Evolutionary conservation across 2,888 invertebrate genomes (phyloP).

Genomic region (Itoplectis maculator): DNA sequence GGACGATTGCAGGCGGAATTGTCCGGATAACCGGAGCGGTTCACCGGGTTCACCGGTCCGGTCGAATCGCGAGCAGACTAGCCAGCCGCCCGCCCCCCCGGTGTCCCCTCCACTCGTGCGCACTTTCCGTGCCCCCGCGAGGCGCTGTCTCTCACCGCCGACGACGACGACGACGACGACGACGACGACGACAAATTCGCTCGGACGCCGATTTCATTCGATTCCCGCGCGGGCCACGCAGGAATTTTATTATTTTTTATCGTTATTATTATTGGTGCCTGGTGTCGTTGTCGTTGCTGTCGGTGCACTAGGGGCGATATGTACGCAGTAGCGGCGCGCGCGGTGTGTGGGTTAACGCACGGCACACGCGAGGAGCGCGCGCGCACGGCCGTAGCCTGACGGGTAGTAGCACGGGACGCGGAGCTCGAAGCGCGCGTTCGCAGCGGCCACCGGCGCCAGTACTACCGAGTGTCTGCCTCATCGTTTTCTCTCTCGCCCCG

Average conservation of each 20-base stretch:
- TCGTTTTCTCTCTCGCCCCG: slow-evolving; percentile 64
- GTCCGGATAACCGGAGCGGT: slow-evolving; percentile 17
- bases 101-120: not conserved
- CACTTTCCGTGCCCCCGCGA: not conserved
- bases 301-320: not conserved
- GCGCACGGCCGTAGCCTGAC: slow-evolving; percentile 22
- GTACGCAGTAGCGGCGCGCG: too few species aligned
- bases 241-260: not conserved
- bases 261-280: not conserved
- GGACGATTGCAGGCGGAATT: slow-evolving; percentile 3
- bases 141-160: too few species aligned
- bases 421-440: slow-evolving; percentile 62
- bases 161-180: too few species aligned
- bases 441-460: slow-evolving; percentile 72
- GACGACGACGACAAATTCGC: not conserved
- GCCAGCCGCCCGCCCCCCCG: slow-evolving; percentile 30
- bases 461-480: slow-evolving; percentile 70
- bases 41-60: slow-evolving; percentile 47
- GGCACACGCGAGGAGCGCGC: too few species aligned
- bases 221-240: not conserved
- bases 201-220: not conserved
- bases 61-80: slow-evolving; percentile 25
- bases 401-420: slow-evolving; percentile 51
- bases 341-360: too few species aligned
- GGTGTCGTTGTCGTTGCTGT: not conserved